phyloP scores from a whole-genome alignment of 2,113 vertebrate genomes.

The Thermophis baileyi region DNA sequence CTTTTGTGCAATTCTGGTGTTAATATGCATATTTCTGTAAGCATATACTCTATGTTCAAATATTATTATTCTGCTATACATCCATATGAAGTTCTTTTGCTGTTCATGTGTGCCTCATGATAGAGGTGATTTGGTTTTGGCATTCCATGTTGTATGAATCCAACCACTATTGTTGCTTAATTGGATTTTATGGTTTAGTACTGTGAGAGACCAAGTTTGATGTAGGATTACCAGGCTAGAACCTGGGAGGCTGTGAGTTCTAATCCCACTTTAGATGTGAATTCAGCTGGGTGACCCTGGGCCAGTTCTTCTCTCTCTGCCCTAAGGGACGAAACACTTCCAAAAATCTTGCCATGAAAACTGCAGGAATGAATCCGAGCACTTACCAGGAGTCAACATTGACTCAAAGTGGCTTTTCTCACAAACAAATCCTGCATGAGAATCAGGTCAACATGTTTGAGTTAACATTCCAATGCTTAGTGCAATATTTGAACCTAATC shows the following conservation, averaged over 20 bases:
- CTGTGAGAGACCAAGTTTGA: neutral
- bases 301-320: neutral
- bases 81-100: neutral
- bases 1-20: neutral
- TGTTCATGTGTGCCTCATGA: neutral
- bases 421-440: neutral
- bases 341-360: neutral
- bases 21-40: neutral
- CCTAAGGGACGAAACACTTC: neutral
- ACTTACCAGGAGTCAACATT: neutral
- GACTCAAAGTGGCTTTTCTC: neutral
- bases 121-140: neutral
- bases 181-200: neutral
- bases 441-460: neutral
- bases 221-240: neutral
- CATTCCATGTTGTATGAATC: neutral
- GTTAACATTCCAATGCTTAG: neutral
- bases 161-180: neutral
- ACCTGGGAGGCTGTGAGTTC: neutral
- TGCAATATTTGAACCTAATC: neutral
- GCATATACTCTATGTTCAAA: neutral
- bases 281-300: neutral
- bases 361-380: neutral
- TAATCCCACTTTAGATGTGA: neutral
- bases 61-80: neutral